phyloP scores from a whole-genome alignment of 2,797 vertebrate genomes.

The Linurgus olivaceus region DNA sequence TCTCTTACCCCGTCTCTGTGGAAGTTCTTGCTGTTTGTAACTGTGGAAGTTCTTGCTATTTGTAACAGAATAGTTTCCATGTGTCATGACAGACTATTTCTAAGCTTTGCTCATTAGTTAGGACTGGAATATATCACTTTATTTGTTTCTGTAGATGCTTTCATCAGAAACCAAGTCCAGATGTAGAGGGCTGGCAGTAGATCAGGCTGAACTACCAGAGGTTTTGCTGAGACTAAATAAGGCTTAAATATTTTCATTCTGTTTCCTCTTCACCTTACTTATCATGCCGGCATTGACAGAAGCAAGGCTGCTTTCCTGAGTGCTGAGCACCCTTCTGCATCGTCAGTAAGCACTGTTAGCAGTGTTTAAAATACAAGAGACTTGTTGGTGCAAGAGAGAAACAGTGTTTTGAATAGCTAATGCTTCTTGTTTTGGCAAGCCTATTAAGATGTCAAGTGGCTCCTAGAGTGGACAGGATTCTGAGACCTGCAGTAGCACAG shows the following conservation, averaged over 20 bases:
- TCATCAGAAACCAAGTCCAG: constrained; percentile 51
- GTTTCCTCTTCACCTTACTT: constrained; percentile 53
- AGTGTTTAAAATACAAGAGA: constrained; percentile 53
- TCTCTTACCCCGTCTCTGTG: background rate
- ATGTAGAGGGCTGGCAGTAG: constrained; percentile 11
- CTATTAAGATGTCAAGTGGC: constrained; percentile 54
- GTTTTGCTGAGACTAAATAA: constrained; percentile 64
- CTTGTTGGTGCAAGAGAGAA: constrained; percentile 41
- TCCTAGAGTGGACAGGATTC: background rate
- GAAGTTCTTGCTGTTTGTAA: background rate
- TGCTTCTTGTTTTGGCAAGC: constrained; percentile 19
- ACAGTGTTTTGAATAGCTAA: constrained; percentile 1
- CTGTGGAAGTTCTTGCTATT: background rate
- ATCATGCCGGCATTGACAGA: constrained; percentile 22
- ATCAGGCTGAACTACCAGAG: constrained; percentile 21
- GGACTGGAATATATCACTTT: constrained; percentile 44
- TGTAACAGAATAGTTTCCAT: constrained; percentile 47
- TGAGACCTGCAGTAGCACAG: background rate
- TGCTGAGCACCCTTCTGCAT: background rate
- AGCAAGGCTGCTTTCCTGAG: constrained; percentile 20
- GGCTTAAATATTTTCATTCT: constrained; percentile 61
- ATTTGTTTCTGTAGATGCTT: constrained; percentile 48
- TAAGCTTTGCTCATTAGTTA: constrained; percentile 34
- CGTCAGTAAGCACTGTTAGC: constrained; percentile 1
- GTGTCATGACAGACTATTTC: constrained; percentile 34